Percentiles rank a stretch among this genome's conserved stretches.
Evolutionary conservation across 2,113 vertebrate genomes (phyloP).

Genomic region (Setophaga kirtlandii): DNA sequence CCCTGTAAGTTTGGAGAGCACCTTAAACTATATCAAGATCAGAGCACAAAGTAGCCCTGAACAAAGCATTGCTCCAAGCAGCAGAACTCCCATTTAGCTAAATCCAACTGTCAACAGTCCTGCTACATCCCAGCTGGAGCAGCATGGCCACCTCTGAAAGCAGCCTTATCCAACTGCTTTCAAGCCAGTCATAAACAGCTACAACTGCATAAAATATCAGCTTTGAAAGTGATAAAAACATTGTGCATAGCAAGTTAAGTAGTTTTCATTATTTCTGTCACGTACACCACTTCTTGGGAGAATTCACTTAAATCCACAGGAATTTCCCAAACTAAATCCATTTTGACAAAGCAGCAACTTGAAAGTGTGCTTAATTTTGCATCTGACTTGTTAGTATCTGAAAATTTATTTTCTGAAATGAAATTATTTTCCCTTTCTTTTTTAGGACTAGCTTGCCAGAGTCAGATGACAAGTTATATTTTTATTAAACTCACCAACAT

Average conservation of each 20-base stretch:
- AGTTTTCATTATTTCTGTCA: neutral
- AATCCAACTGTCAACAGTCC: neutral
- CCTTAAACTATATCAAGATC: neutral
- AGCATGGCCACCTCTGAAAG: neutral
- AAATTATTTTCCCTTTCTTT: neutral
- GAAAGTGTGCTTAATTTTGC: neutral
- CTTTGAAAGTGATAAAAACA: neutral
- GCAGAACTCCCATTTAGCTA: neutral
- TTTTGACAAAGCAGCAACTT: conserved; percentile 7
- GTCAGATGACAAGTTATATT: neutral
- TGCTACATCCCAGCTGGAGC: neutral
- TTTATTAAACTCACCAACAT: neutral
- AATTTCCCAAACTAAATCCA: neutral
- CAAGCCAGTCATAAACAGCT: neutral
- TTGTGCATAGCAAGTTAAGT: neutral
- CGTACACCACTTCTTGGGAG: neutral
- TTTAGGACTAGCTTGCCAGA: neutral
- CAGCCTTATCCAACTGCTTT: neutral
- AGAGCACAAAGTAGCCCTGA: neutral
- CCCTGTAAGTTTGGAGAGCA: neutral
- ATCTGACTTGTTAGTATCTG: neutral
- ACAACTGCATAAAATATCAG: neutral
- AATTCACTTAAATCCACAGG: conserved; percentile 1
- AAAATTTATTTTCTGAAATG: neutral
- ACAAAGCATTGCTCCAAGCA: neutral